Percentiles rank a stretch among this genome's conserved stretches.
phyloP scores from a whole-genome alignment of 2,797 vertebrate genomes.

The Melanotaenia parkinsoni region DNA sequence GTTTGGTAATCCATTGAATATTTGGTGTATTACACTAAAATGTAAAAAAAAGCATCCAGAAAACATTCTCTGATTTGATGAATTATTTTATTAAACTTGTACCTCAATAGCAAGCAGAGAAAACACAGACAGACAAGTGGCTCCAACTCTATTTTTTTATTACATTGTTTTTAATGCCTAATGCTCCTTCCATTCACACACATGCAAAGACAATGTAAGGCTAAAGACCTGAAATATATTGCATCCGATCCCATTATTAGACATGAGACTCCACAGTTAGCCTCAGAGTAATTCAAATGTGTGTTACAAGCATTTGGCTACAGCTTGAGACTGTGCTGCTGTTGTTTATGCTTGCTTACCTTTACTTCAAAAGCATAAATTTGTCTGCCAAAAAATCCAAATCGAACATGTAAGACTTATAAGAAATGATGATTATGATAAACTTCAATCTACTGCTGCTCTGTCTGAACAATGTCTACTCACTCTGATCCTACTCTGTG shows the following conservation, averaged over 20 bases:
- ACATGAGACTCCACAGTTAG: slow-evolving; percentile 24
- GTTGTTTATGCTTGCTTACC: slow-evolving; percentile 20
- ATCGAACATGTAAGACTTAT: background rate
- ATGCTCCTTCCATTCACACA: slow-evolving; percentile 12
- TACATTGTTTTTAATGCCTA: slow-evolving; percentile 3
- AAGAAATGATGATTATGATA: slow-evolving; percentile 9
- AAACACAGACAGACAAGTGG: slow-evolving; percentile 13
- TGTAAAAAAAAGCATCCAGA: no score
- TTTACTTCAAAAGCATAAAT: slow-evolving; percentile 10
- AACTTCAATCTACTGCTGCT: slow-evolving; percentile 1
- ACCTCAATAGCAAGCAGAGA: background rate
- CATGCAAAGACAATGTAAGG: background rate
- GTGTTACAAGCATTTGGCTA: slow-evolving; percentile 7
- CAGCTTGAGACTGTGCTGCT: slow-evolving; percentile 20
- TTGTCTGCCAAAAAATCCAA: background rate
- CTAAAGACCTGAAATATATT: background rate
- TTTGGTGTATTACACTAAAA: no score
- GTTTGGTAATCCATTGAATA: background rate
- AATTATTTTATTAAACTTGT: background rate
- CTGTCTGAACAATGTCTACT: slow-evolving; percentile 28
- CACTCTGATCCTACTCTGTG: slow-evolving; percentile 24
- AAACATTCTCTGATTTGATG: no score
- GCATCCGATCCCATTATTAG: slow-evolving; percentile 12
- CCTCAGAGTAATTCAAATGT: slow-evolving; percentile 37
- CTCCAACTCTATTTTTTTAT: background rate